These are phyloP conservation scores for Deilephila elpenor DNA, from an alignment of 2,888 invertebrate species.

Conservation along the genomic window DNA sequence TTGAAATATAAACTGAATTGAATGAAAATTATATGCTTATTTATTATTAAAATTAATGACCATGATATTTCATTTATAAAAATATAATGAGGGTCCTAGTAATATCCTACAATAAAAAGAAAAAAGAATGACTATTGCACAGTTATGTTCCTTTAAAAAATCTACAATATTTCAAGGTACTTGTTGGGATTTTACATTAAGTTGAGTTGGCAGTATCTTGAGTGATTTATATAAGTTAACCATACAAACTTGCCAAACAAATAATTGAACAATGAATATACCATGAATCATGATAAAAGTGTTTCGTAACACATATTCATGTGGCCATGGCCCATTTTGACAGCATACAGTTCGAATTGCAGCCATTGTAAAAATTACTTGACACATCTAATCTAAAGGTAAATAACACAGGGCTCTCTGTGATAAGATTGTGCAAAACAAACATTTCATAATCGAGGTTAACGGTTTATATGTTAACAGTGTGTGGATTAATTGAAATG, in stretches of 20 bases:
- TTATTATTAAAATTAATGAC: no score
- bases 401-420: constrained; percentile 69
- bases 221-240: neutral
- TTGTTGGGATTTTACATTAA: no score
- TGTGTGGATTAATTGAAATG: constrained; percentile 11
- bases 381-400: constrained; percentile 69
- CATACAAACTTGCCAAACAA: constrained; percentile 27
- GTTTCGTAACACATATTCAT: constrained; percentile 41
- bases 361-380: constrained; percentile 64
- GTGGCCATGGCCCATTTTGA: constrained; percentile 70
- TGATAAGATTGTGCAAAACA: constrained; percentile 67
- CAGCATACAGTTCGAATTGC: constrained; percentile 46
- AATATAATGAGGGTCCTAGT: no score
- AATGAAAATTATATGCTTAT: no score
- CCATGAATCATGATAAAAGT: constrained; percentile 49
- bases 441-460: constrained; percentile 68
- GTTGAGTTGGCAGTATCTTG: no score
- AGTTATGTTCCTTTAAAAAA: no score
- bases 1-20: no score
- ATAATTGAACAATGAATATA: constrained; percentile 28
- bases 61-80: no score
- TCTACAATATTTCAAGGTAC: no score
- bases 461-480: constrained; percentile 39
- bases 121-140: no score
- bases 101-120: no score